Base-by-base conservation (phyloP, 2,113 vertebrate genomes). In the Paedocypris sp. region DNA sequence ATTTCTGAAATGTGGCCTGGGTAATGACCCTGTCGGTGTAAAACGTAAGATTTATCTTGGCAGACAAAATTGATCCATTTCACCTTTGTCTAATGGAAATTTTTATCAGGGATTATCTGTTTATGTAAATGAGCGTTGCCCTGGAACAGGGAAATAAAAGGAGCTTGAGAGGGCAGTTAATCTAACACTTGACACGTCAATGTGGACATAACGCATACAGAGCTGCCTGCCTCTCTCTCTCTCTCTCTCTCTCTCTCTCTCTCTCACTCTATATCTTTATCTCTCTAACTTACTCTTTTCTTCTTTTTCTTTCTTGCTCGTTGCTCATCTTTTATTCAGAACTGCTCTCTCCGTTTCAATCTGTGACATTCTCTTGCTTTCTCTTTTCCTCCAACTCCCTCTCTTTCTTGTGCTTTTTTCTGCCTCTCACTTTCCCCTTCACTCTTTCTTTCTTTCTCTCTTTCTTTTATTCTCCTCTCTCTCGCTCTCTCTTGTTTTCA, bases 21-120 rank as follows among this genome's bases (percentile, higher is more conserved):
- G 89, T 91, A 93, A 97, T 92, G 94, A 94, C 91, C 93, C 91
- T 92, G 93, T 94, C 92, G 88, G 88, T 86, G 91, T 86, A 94
- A 95, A 94, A 94, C 85, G 87, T 89, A 86, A 96, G 92, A 97
- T 98, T 97, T 95, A 94, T 94, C 90, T 97, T 97, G 93, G 92
- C 92, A 96, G 91, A 89, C 89, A 88, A 98, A 97, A 98, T 95
- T 94, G 93, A 98, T 97, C 92, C 91, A 96, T 96, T 97, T 97
- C 93, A 98, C 92, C 94, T 95, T 94, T 97, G 93, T 95, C 90
- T 98, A 97, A 98, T 98, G 92, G 94, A 97, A 94, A 91, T 88
- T 97, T 91, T 98, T 97, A 97, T 95, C 91, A 91, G 81, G 90
- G 87, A 93, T 98, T 97, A 95, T 97, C 93, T 95, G 90, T 95